Evolutionary conservation across 2,888 invertebrate species (phyloP), one percentile per base, ranked within the genome.

Genomic region (Oscheius onirici): DNA sequence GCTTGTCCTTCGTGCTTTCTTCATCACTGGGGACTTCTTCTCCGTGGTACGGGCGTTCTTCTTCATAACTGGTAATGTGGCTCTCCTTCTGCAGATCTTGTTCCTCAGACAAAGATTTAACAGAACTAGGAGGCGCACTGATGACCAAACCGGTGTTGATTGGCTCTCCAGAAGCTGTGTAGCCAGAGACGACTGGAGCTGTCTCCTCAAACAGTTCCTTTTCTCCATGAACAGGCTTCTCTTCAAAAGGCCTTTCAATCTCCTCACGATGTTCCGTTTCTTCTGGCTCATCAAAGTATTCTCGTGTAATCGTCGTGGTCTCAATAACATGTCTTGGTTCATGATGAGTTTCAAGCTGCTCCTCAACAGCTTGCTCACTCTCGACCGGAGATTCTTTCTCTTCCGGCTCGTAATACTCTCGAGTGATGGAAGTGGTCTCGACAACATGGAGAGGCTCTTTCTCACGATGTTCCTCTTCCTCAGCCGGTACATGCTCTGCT

Each of bases 1-100:
- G 44, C 54, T 76, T 79, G 41, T 65, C 65, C 51, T 74, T 74
- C 17, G 75, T 65, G 52, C 73, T 69, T 72, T 76, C 76, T 51
- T 68, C 69, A 15, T 75, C 73, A 52, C 65, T 57, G 22, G 67
- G 72, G 2, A 44, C 72, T 43, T 76, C 69, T 65, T 70, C 68
- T 51, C 49, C 40, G 8, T 17, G 66, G 26, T 66, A 46, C 10
- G 15, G 52, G 28, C n/a, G 52, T 24, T 49, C 52, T 11, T 60
- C 20, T 34, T 34, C n/a, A 17, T 58, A n/a, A 40, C 41, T 58
- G 11, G 17, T 34, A 1, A 40, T 13, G 6, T 34, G 34, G 8
- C 34, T 22, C 74, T n/a, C 28, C 44, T 52, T 65, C 71, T 43
- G 61, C 63, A 46, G 66, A 73, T 22, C 78, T 57, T 3, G 6